phyloP scores from a whole-genome alignment of 2,113 vertebrate species.

The Girardinichthys multiradiatus region DNA sequence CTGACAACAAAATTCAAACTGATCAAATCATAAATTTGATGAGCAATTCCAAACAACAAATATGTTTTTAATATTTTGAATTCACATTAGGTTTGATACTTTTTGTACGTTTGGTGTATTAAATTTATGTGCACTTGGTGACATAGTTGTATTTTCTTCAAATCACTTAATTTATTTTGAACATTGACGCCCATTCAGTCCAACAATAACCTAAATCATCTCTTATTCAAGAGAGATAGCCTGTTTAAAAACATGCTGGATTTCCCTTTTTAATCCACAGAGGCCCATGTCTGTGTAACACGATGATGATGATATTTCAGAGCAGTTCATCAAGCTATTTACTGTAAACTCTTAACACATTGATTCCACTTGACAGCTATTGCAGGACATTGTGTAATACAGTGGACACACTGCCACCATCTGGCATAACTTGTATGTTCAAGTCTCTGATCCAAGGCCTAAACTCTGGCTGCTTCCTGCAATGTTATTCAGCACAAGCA shows the following conservation, averaged over 20 bases:
- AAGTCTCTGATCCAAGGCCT: not conserved
- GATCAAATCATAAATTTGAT: too few relatives aligned
- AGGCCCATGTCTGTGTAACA: not conserved
- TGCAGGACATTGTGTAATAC: conserved; percentile 7
- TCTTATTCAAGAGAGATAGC: not conserved
- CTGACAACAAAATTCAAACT: too few relatives aligned
- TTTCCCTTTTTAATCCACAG: too few relatives aligned
- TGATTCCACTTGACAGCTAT: conserved; percentile 5
- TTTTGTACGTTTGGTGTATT: too few relatives aligned
- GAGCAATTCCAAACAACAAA: too few relatives aligned
- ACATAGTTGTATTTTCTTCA: too few relatives aligned
- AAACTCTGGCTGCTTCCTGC: not conserved
- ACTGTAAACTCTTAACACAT: not conserved
- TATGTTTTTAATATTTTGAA: too few relatives aligned
- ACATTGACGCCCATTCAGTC: too few relatives aligned
- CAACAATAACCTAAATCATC: not conserved
- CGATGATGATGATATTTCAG: not conserved
- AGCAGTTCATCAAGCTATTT: not conserved
- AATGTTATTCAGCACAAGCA: not conserved
- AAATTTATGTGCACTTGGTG: too few relatives aligned
- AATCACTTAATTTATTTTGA: too few relatives aligned
- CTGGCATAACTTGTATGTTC: conserved; percentile 36
- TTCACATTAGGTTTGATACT: too few relatives aligned
- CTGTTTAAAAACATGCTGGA: not conserved
- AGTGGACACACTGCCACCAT: conserved; percentile 69